Evolutionary conservation across 2,888 invertebrate species (phyloP).

Genomic region (Oxystoma pomonae): DNA sequence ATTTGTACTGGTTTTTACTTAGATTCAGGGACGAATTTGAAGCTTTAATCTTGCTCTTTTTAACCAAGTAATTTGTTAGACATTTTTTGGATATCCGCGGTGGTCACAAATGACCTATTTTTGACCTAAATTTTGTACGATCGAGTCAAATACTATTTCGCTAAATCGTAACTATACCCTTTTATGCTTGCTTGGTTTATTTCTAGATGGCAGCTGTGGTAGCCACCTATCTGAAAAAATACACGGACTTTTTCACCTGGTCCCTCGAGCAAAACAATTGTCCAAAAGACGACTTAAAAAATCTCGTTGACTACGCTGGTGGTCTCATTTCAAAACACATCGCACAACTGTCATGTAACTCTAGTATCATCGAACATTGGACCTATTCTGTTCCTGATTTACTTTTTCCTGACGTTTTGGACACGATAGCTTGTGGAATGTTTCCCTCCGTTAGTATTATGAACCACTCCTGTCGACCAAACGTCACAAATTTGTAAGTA

Average conservation of each 20-base stretch:
- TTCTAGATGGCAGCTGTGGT: slow-evolving; percentile 64
- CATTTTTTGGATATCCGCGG: too few species aligned
- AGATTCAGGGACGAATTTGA: too few species aligned
- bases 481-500: slow-evolving; percentile 68
- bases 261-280: slow-evolving; percentile 44
- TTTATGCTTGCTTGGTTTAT: slow-evolving; percentile 7
- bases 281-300: slow-evolving; percentile 43
- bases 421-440: slow-evolving; percentile 66
- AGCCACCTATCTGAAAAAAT: slow-evolving; percentile 59
- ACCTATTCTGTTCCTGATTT: slow-evolving; percentile 36
- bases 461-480: slow-evolving; percentile 90
- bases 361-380: slow-evolving; percentile 41
- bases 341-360: slow-evolving; percentile 63
- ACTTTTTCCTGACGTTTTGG: slow-evolving; percentile 36
- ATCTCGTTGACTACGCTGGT: slow-evolving; percentile 49
- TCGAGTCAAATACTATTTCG: too few species aligned
- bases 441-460: slow-evolving; percentile 85
- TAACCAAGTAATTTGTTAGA: too few species aligned
- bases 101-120: too few species aligned
- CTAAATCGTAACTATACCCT: background rate
- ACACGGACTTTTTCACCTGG: slow-evolving; percentile 61
- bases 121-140: too few species aligned
- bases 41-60: too few species aligned
- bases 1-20: too few species aligned
- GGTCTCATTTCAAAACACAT: slow-evolving; percentile 70